phyloP scores from a whole-genome alignment of 2,113 vertebrate species.

The Anhinga anhinga region DNA sequence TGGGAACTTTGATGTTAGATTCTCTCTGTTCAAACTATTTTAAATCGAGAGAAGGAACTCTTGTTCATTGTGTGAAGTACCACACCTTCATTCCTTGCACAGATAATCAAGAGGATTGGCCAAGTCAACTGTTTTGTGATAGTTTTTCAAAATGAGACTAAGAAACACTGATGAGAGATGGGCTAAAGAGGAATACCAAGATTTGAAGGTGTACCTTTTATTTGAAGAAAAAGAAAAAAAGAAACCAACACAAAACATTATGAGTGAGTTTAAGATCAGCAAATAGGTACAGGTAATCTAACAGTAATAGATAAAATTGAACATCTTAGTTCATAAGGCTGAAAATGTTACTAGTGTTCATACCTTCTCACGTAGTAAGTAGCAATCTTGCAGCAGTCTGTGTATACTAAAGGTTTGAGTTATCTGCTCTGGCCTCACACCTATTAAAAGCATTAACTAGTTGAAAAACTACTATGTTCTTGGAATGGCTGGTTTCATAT shows the following conservation, averaged over 20 bases:
- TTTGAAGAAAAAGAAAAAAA: not conserved
- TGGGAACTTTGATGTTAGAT: not conserved
- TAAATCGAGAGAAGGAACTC: not conserved
- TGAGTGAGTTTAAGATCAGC: not conserved
- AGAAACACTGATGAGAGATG: not conserved
- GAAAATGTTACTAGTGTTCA: not conserved
- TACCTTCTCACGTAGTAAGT: not conserved
- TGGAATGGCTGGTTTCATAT: not conserved
- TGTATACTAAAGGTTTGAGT: not conserved
- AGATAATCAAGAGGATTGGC: not conserved
- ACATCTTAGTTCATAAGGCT: not conserved
- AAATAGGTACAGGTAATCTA: not conserved
- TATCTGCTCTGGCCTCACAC: not conserved
- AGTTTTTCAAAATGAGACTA: not conserved
- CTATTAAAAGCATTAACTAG: not conserved
- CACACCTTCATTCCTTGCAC: not conserved
- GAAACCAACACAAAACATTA: not conserved
- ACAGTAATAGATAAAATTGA: not conserved
- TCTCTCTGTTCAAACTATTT: not conserved
- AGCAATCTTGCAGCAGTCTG: not conserved
- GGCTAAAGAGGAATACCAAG: not conserved
- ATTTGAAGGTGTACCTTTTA: not conserved
- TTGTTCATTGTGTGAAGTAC: not conserved
- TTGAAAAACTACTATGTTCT: not conserved
- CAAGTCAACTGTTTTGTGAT: not conserved